Evolutionary conservation across 1,140 invertebrate genomes (phyloP).

Genomic region (Drosophila neocordata): DNA sequence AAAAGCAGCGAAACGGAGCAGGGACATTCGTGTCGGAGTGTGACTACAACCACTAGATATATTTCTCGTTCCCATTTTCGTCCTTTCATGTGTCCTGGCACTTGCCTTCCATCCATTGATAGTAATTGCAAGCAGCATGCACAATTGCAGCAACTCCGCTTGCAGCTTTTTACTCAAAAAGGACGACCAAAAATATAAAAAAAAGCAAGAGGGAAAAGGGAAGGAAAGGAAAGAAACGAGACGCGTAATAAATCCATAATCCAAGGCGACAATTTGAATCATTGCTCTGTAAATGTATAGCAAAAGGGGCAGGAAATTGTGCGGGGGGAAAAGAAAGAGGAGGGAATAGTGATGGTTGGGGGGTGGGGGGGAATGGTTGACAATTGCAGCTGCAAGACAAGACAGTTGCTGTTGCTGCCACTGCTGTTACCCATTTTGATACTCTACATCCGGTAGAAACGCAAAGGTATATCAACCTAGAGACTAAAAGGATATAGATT

Average conservation of each 20-base stretch:
- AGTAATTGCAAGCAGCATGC: slow-evolving; percentile 77
- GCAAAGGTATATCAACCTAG: too few species aligned
- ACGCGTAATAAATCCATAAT: slow-evolving; percentile 80
- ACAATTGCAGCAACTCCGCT: slow-evolving; percentile 67
- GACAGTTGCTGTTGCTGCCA: slow-evolving; percentile 40
- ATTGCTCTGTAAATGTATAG: slow-evolving; percentile 69
- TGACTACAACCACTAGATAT: neutral
- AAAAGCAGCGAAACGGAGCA: neutral
- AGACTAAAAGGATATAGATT: too few species aligned
- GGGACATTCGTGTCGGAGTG: neutral
- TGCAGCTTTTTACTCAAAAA: slow-evolving; percentile 41
- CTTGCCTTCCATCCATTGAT: slow-evolving; percentile 45
- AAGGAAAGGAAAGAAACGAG: slow-evolving; percentile 53
- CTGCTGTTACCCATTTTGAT: neutral
- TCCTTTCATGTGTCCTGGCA: slow-evolving; percentile 6
- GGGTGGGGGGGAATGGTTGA: neutral
- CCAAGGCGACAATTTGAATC: slow-evolving; percentile 79
- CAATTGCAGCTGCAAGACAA: slow-evolving; percentile 56
- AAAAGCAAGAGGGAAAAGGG: neutral
- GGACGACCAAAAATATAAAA: neutral
- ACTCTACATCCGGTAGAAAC: neutral
- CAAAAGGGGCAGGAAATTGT: neutral
- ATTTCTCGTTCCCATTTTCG: slow-evolving; percentile 7
- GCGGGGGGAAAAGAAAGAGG: neutral
- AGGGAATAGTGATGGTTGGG: neutral